Conservation (phyloP, 1,140 invertebrate species). For the roundworm (Caenorhabditis elegans) region WBcel235 BX284603.4:9506001-9506500, state of each 20-base stretch:
- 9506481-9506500: constrained; percentile 8
- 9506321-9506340: neutral
- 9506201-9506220: neutral
- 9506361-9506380: neutral
- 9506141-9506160: neutral
- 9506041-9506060: neutral
- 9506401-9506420: neutral
- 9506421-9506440: neutral
- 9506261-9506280: neutral
- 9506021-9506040: neutral
- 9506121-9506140: neutral
- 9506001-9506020: neutral
- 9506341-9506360: neutral
- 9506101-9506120: neutral
- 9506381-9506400: neutral
- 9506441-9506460: constrained; percentile 3
- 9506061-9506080: neutral
- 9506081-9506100: neutral
- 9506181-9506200: neutral
- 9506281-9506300: neutral
- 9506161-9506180: neutral
- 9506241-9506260: neutral
- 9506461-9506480: neutral
- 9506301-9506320: too few species aligned
- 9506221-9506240: neutral